A percentile compares a stretch with the other conserved stretches of the same genome.
phyloP scores from a whole-genome alignment of 2,888 invertebrate species.

The Leptopilina myrica region DNA sequence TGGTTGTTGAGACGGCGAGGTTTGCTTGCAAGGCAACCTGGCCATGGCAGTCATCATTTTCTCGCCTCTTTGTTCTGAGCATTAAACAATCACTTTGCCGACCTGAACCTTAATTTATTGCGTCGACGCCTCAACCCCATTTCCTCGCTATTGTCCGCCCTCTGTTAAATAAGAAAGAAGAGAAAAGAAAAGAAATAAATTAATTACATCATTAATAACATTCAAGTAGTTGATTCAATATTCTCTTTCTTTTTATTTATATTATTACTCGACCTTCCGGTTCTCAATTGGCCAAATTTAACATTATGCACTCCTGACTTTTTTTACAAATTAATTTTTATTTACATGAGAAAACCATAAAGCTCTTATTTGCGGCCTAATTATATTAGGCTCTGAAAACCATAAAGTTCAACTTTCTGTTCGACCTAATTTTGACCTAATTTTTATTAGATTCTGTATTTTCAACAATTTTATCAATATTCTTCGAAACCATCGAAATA shows the following conservation, averaged over 20 bases:
- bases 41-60: constrained; percentile 76
- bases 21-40: constrained; percentile 74
- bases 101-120: constrained; percentile 61
- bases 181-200: constrained; percentile 16
- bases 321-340: too few relatives aligned
- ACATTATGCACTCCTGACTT: background rate
- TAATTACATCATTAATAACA: too few relatives aligned
- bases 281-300: constrained; percentile 9
- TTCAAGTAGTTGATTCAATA: too few relatives aligned
- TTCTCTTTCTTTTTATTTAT: background rate
- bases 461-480: too few relatives aligned
- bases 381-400: too few relatives aligned
- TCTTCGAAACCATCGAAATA: too few relatives aligned
- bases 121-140: constrained; percentile 71
- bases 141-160: constrained; percentile 64
- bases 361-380: too few relatives aligned
- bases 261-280: constrained; percentile 16
- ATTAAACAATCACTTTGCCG: constrained; percentile 45
- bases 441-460: too few relatives aligned
- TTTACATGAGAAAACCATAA: too few relatives aligned
- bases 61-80: constrained; percentile 46
- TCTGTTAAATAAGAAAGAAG: constrained; percentile 55
- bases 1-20: constrained; percentile 68
- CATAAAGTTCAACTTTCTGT: too few relatives aligned
- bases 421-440: too few relatives aligned